Percentiles rank a stretch among this genome's conserved stretches.
These are phyloP conservation scores for Manis pentadactyla DNA, from an alignment of 2,797 vertebrate genomes.

Conservation along the genomic window DNA sequence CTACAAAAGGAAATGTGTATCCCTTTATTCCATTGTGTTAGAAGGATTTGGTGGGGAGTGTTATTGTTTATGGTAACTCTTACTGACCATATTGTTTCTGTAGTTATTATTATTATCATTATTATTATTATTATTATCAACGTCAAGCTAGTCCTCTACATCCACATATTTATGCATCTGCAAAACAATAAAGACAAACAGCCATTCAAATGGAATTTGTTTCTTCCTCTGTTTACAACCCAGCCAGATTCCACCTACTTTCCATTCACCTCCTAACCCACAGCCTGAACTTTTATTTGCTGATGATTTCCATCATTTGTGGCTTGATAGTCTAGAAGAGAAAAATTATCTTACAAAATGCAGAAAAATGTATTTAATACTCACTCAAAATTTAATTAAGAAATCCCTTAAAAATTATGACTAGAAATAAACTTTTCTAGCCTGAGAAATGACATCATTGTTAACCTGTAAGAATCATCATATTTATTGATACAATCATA, in stretches of 20 bases:
- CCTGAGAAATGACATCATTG: slow-evolving; percentile 10
- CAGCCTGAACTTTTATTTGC: slow-evolving; percentile 3
- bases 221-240: neutral
- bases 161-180: slow-evolving; percentile 18
- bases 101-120: neutral
- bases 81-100: neutral
- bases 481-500: slow-evolving; percentile 60
- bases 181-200: neutral
- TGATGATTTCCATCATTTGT: neutral
- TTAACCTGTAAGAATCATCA: neutral
- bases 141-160: neutral
- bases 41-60: neutral
- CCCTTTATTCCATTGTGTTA: neutral
- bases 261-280: neutral
- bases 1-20: neutral
- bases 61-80: neutral
- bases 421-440: slow-evolving; percentile 54
- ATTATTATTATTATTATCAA: neutral
- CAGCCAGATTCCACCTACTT: neutral
- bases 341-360: slow-evolving; percentile 32
- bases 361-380: neutral
- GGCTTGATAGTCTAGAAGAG: neutral
- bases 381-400: neutral
- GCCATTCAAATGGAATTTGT: neutral
- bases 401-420: slow-evolving; percentile 31